These are phyloP conservation scores for Fragum whitleyi DNA, from an alignment of 2,888 invertebrate species.

Conservation along the genomic window DNA sequence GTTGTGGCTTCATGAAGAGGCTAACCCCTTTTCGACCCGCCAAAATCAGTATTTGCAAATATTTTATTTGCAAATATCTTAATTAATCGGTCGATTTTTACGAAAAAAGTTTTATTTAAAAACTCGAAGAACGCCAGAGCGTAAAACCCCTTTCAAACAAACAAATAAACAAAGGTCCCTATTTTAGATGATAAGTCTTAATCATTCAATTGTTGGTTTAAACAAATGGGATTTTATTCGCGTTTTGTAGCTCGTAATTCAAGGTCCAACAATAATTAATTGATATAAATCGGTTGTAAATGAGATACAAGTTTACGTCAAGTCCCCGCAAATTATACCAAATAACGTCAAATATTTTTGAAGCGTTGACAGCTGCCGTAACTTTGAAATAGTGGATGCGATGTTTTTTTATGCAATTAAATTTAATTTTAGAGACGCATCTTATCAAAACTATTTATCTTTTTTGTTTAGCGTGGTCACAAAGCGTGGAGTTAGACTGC, in stretches of 20 bases:
- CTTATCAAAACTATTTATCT: background rate
- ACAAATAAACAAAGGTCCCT: too few species aligned
- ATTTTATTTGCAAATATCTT: too few species aligned
- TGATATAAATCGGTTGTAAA: slow-evolving; percentile 3
- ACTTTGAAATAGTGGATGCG: background rate
- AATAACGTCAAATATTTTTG: background rate
- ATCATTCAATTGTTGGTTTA: background rate
- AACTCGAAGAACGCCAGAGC: too few species aligned
- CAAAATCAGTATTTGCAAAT: too few species aligned
- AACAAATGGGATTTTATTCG: background rate
- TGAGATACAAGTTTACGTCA: background rate
- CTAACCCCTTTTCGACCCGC: too few species aligned
- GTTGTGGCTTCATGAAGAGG: too few species aligned
- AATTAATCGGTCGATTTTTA: too few species aligned
- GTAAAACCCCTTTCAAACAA: too few species aligned
- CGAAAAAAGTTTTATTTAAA: too few species aligned
- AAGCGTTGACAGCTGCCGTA: background rate
- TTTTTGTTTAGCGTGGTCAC: background rate
- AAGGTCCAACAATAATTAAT: slow-evolving; percentile 12
- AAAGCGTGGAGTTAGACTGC: background rate
- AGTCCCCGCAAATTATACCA: background rate
- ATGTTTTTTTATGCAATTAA: background rate
- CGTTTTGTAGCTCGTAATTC: slow-evolving; percentile 13
- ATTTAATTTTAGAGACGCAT: background rate
- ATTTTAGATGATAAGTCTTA: background rate